phyloP scores from a whole-genome alignment of 2,113 vertebrate genomes.

The Campylomormyrus numenius region DNA sequence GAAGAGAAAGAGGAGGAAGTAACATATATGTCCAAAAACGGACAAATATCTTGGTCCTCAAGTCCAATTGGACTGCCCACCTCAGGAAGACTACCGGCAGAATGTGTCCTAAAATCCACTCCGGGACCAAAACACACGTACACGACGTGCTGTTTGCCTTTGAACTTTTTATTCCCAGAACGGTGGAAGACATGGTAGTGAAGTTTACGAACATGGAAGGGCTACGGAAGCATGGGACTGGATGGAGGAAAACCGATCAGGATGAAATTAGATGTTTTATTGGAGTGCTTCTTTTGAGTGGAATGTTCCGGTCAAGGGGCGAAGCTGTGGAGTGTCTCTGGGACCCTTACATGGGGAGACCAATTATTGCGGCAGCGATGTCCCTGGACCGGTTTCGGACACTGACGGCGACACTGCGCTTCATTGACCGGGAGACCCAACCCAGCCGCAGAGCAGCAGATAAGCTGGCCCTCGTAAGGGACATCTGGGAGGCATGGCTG shows the following conservation, averaged over 20 bases:
- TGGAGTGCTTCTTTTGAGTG: neutral
- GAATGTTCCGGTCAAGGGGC: neutral
- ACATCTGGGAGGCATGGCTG: neutral
- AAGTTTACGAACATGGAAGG: too few relatives aligned
- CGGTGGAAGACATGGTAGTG: too few relatives aligned
- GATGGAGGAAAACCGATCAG: too few relatives aligned
- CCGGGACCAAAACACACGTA: neutral
- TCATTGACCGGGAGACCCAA: neutral
- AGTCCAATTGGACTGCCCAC: neutral
- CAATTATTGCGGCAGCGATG: neutral
- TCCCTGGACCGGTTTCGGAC: neutral
- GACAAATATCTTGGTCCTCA: too few relatives aligned
- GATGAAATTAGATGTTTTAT: neutral
- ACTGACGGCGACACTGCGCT: neutral
- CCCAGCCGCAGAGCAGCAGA: too few relatives aligned
- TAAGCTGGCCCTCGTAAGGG: too few relatives aligned
- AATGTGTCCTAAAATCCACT: neutral
- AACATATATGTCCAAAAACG: too few relatives aligned
- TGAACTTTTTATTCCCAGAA: too few relatives aligned
- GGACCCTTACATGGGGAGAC: neutral
- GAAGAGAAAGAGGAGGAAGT: too few relatives aligned
- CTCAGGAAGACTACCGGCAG: neutral
- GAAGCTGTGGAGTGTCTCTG: neutral
- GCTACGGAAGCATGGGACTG: too few relatives aligned
- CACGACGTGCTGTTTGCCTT: too few relatives aligned